Base-by-base conservation (phyloP, 2,113 vertebrate genomes). In the Saguinus imperator region DNA sequence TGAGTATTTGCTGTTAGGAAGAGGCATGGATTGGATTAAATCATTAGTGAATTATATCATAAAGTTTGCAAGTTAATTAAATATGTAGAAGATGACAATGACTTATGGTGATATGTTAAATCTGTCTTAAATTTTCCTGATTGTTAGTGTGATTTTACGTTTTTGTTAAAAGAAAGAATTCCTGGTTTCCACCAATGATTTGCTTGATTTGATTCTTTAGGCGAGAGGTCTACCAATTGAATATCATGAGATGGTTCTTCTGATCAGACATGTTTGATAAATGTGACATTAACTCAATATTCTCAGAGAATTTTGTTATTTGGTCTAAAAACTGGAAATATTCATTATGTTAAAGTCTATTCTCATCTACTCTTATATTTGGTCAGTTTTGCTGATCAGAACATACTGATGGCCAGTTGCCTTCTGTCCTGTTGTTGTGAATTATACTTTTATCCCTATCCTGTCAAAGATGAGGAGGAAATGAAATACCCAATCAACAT, bases 1-100 rank as follows among this genome's bases (percentile, higher is more conserved):
- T 82, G 88, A 79, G 25, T 92, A 37, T 96, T 93, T 96, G 52
- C 55, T 89, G 64, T 93, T 57, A 91, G 87, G 61, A 94, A 94
- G 79, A 92, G 35, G 66, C 48, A 72, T 94, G 84, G 61, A 52
- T 82, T 72, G 23, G n/a, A 75, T 85, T 76, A 96, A 25, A 75
- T 80, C 37, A 55, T 68, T 92, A 91, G 86, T 32, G 48, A 80
- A 81, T 94, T 93, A 50, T 70, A 80, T 90, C 70, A 83, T 58
- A 55, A 92, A 94, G 32, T 83, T 45, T 89, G 20, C 35, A 70
- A 95, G 92, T 80, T 94, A 68, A 50, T 96, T 87, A 76, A 91
- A 68, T 83, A 66, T n/a, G 23, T 52, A 89, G 61, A 94, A 70
- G n/a, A 89, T 75, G 79, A 77, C 79, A 96, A 27, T 82, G 79